Conservation (phyloP, 2,113 vertebrate genomes). For the Ammodytes dubius region DNA sequence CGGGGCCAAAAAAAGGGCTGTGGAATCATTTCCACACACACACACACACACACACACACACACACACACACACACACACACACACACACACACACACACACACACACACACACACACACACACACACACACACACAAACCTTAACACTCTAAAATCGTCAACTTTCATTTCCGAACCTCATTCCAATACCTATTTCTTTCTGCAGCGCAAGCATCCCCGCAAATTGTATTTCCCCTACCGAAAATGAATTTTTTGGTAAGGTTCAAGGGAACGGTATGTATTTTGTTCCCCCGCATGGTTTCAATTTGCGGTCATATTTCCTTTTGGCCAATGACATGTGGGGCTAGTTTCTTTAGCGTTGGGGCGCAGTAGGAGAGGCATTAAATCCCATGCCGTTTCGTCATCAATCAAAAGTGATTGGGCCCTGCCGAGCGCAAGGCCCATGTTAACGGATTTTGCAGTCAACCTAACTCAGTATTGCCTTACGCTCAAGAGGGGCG, state of each 20-base stretch:
- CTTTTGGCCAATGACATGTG: conserved; percentile 24
- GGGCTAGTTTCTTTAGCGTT: conserved; percentile 18
- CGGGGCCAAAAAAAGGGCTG: conserved; percentile 25
- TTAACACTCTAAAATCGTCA: conserved; percentile 30
- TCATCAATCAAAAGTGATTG: conserved; percentile 73
- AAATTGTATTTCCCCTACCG: conserved; percentile 56
- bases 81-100: too few relatives aligned
- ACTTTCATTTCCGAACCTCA: conserved; percentile 56
- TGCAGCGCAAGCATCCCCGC: conserved; percentile 65
- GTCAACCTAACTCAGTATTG: conserved; percentile 46
- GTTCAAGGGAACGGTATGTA: conserved; percentile 58
- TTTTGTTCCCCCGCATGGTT: conserved; percentile 40
- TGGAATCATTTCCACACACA: conserved; percentile 56
- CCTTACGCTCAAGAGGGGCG: background rate
- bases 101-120: too few relatives aligned
- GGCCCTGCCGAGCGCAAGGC: conserved; percentile 40
- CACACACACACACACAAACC: conserved; percentile 43
- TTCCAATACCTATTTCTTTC: conserved; percentile 59
- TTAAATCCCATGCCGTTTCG: conserved; percentile 61
- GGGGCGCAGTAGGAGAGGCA: conserved; percentile 38
- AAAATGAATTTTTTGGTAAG: conserved; percentile 67
- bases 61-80: too few relatives aligned
- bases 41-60: conserved; percentile 33
- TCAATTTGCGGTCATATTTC: conserved; percentile 63
- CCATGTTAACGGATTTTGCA: conserved; percentile 58